Evolutionary conservation across 2,888 invertebrate species (phyloP).

Genomic region (Nipponacmea schrenckii): DNA sequence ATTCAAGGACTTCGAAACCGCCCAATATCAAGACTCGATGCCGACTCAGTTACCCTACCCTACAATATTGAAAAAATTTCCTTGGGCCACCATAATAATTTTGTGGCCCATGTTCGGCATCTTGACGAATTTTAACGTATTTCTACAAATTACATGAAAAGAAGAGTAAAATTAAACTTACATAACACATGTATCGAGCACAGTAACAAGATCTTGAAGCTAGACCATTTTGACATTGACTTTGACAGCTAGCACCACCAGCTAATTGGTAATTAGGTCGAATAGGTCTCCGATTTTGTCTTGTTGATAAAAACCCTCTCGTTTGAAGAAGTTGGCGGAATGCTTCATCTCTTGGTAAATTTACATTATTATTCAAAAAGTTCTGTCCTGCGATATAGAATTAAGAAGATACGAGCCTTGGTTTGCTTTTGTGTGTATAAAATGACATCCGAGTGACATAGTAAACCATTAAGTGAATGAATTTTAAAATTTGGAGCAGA

Average conservation of each 20-base stretch:
- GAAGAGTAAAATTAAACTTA: not conserved
- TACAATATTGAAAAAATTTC: no score
- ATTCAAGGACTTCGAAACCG: no score
- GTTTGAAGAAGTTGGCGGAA: not conserved
- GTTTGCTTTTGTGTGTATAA: not conserved
- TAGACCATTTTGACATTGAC: not conserved
- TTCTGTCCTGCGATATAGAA: no score
- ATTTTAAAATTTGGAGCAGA: no score
- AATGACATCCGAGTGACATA: no score
- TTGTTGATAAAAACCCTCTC: not conserved
- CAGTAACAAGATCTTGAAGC: not conserved
- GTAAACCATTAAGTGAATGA: no score
- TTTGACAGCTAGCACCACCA: not conserved
- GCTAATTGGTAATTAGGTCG: not conserved
- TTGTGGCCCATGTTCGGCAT: no score
- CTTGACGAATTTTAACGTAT: no score
- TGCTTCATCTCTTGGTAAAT: not conserved
- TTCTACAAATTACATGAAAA: no score
- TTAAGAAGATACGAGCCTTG: not conserved
- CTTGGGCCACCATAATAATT: no score
- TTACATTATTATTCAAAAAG: not conserved
- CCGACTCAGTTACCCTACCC: no score
- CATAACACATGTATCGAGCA: not conserved
- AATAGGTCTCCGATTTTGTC: not conserved
- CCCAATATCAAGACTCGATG: no score